A percentile compares a stretch with the other conserved stretches of the same genome.
Conservation (phyloP, 2,113 vertebrate genomes). For the Mesitornis unicolor region DNA sequence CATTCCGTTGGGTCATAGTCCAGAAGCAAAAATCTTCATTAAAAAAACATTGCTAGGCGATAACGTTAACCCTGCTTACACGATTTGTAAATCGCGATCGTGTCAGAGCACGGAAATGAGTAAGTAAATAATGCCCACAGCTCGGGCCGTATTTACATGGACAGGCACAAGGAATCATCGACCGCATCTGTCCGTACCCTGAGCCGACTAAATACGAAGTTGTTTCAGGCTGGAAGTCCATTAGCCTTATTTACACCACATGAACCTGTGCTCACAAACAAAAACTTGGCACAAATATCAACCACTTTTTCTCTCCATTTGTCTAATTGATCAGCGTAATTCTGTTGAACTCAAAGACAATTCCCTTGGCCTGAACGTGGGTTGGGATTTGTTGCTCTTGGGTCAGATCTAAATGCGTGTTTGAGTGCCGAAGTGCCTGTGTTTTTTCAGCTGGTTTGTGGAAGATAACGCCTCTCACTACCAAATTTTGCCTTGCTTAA, state of each 20-base stretch:
- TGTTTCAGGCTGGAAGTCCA: neutral
- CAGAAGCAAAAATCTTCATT: neutral
- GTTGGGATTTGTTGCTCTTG: neutral
- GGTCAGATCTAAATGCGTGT: fast-evolving
- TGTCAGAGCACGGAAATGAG: conserved; percentile 28
- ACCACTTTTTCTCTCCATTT: neutral
- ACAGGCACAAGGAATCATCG: neutral
- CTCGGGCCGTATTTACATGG: neutral
- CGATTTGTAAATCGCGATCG: fast-evolving
- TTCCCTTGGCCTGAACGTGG: neutral
- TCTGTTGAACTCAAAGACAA: neutral
- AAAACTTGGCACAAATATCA: neutral
- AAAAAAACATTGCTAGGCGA: neutral
- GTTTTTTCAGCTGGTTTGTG: neutral
- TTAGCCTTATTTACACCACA: neutral
- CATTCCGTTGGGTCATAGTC: neutral
- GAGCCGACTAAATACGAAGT: neutral
- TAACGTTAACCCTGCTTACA: neutral
- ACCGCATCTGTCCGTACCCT: neutral
- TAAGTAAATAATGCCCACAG: neutral
- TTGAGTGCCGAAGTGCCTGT: neutral
- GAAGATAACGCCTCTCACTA: fast-evolving
- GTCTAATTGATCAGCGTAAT: neutral
- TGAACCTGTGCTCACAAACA: neutral
- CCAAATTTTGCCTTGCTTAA: neutral